Evolutionary conservation across 2,888 invertebrate species (phyloP), one percentile per base, ranked within the genome.

Genomic region (Epirrhoe tristata): DNA sequence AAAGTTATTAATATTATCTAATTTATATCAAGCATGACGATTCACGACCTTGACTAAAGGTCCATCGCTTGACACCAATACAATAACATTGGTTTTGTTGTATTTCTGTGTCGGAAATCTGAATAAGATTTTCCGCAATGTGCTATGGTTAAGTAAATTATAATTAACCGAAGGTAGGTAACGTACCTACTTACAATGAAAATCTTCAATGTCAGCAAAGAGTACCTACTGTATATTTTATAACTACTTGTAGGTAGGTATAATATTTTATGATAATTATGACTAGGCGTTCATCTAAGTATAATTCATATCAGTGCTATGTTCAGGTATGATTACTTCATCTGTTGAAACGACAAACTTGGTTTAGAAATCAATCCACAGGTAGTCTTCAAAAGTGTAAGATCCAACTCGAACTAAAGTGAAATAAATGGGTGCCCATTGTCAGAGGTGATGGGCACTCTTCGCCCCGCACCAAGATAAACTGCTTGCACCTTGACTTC

Each of bases 351-450:
- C 39, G 39, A 39, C 39, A 39, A 39, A 1, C 39, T 39, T 10
- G 39, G 39, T 39, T 7, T 39, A 10, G 3, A 10, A 10, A 39
- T 39, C 34, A 34, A 7, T 7, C 7, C 34, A 34, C 6, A 34
- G 6, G 5, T 5, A 34, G 34, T 34, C 34, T 4, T 34, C 7
- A 34, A 34, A 34, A 7, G 34, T 34, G 24, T 24, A 24, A 24
- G 24, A 24, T 24, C 24, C 24, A 24, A 24, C 24, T 24, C 24
- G 1, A 24, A 24, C 48, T 51, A 31, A 60, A 66, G 72, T 67
- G 69, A 74, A 74, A 65, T 71, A 74, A 72, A 65, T 67, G 70
- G 58, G 16, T 52, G 76, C 66, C 70, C 75, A n/a, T 74, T 66
- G 71, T 12, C 24, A 24, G 24, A 24, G 1, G 24, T 2, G 24